Evolutionary conservation across 2,888 invertebrate genomes (phyloP).

Genomic region (Machimus rusticus): DNA sequence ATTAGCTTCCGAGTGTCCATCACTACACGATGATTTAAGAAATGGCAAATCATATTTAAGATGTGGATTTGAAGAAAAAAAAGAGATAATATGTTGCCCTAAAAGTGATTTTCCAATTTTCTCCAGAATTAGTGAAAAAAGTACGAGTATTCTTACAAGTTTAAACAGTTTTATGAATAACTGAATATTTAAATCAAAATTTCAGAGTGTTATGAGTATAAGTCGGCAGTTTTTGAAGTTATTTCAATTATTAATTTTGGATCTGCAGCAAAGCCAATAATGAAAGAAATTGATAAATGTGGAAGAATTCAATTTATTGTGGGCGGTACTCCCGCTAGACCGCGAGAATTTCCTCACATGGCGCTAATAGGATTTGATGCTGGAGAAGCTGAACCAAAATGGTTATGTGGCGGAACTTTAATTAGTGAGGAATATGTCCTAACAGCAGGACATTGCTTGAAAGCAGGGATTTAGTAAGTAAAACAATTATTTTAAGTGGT

Average conservation of each 20-base stretch:
- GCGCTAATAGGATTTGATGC: slow-evolving; percentile 53
- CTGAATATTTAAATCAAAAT: neutral
- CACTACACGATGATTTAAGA: no score
- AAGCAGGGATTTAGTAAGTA: slow-evolving; percentile 48
- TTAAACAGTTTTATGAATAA: neutral
- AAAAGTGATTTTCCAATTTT: neutral
- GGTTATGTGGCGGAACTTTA: slow-evolving; percentile 67
- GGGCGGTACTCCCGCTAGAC: slow-evolving; percentile 54
- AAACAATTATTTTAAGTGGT: neutral
- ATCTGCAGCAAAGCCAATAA: neutral
- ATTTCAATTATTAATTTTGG: neutral
- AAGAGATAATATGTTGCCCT: no score
- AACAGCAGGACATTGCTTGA: slow-evolving; percentile 67
- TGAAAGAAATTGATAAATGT: slow-evolving; percentile 41
- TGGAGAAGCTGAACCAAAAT: slow-evolving; percentile 48
- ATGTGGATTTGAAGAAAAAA: no score
- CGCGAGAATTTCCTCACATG: slow-evolving; percentile 57
- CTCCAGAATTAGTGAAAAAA: neutral
- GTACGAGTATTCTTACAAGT: neutral
- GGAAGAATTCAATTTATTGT: slow-evolving; percentile 61
- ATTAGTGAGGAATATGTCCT: slow-evolving; percentile 65
- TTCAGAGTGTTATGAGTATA: slow-evolving; percentile 46
- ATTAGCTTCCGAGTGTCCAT: no score
- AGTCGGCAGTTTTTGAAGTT: slow-evolving; percentile 37
- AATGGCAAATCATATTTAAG: no score